Conservation (phyloP, 2,797 vertebrate genomes). For the Paguma larvata region DNA sequence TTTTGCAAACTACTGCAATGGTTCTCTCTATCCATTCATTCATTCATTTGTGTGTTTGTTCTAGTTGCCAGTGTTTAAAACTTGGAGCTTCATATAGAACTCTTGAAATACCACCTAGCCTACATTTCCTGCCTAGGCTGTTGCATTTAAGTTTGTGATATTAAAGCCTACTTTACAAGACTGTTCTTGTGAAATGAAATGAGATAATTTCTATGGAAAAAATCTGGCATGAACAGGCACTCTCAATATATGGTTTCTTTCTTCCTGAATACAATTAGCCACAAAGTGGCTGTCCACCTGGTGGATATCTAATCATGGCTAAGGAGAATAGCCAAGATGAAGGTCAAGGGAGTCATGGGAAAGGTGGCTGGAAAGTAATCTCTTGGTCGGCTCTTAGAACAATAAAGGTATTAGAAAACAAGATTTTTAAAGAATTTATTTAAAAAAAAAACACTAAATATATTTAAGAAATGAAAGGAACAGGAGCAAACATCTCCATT, state of each 20-base stretch:
- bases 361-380: background rate
- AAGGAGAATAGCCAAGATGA: background rate
- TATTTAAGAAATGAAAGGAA: constrained; percentile 30
- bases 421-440: background rate
- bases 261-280: constrained; percentile 19
- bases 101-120: background rate
- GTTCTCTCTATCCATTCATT: background rate
- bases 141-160: constrained; percentile 16
- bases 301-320: background rate
- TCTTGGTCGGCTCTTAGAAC: background rate
- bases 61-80: constrained; percentile 30
- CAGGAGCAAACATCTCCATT: background rate
- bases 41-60: background rate
- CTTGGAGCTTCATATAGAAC: background rate
- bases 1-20: background rate
- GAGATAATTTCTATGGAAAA: constrained; percentile 52
- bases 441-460: background rate
- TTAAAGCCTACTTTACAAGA: constrained; percentile 39
- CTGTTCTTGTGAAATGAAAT: constrained; percentile 61
- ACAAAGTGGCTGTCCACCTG: background rate
- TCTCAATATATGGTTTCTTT: constrained; percentile 38
- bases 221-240: constrained; percentile 15
- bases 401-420: background rate
- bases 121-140: background rate
- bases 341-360: background rate